A percentile compares a stretch with the other conserved stretches of the same genome.
Evolutionary conservation across 2,888 invertebrate genomes (phyloP).

Genomic region (Crocallis elinguaria): DNA sequence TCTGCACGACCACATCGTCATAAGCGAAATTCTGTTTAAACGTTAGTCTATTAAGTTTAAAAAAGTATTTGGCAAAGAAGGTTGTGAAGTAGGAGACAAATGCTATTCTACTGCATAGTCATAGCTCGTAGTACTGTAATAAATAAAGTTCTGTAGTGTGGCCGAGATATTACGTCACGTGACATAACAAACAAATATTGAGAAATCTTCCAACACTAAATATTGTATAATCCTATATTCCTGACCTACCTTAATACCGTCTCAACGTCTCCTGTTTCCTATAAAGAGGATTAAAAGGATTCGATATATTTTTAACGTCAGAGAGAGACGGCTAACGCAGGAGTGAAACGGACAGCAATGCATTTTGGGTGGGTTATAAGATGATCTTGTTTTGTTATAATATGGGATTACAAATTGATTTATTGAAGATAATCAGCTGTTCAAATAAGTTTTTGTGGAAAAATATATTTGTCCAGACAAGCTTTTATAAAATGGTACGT

Average conservation of each 20-base stretch:
- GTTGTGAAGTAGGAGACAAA: too few relatives aligned
- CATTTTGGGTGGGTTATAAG: slow-evolving; percentile 10
- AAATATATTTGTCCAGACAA: too few relatives aligned
- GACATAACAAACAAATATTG: neutral
- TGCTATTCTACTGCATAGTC: too few relatives aligned
- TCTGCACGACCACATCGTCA: too few relatives aligned
- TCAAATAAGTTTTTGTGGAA: too few relatives aligned
- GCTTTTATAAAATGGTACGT: too few relatives aligned
- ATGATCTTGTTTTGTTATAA: neutral
- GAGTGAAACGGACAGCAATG: neutral
- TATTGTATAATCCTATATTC: slow-evolving; percentile 14
- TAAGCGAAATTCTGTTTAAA: too few relatives aligned
- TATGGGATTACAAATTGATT: neutral
- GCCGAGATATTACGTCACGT: neutral
- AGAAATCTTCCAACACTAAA: neutral
- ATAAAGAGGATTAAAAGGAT: slow-evolving; percentile 35
- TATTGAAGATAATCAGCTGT: too few relatives aligned
- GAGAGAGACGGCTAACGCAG: slow-evolving; percentile 1
- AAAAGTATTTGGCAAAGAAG: too few relatives aligned
- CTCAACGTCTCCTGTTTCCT: slow-evolving; percentile 26
- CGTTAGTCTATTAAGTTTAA: too few relatives aligned
- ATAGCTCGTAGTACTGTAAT: too few relatives aligned
- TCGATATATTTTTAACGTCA: slow-evolving; percentile 17
- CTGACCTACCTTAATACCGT: slow-evolving; percentile 32
- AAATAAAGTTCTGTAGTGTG: too few relatives aligned